Evolutionary conservation across 1,140 invertebrate genomes (phyloP), one percentile per base, ranked within the genome.

Genomic region (Rhagoletis pomonella): DNA sequence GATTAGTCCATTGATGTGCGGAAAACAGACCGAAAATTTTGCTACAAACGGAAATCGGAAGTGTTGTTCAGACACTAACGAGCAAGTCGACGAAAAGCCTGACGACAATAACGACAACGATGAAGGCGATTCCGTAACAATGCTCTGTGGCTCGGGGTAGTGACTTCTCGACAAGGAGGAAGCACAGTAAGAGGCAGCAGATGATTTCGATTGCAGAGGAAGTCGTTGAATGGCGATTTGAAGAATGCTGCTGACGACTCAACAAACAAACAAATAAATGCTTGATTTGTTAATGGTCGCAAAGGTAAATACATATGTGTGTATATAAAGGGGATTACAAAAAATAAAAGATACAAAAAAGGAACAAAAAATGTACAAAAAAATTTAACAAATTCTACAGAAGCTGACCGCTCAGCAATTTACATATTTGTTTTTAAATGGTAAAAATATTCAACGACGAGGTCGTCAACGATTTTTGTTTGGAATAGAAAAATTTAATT

Each of bases 61-160:
- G 89, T 89, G 89, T 88, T 87, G 86, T 86, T 88, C 58, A 88
- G 87, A 90, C 89, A 89, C 88, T 90, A 90, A 90, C 87, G 87
- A 90, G 10, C 67, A 44, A 59, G 50, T 42, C 62, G 50, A 77
- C 65, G 62, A 73, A 88, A 88, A 87, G 90, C 86, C 89, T 89
- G 87, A 88, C 86, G 89, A 86, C 88, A 89, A 87, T 39, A 67
- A 55, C 87, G 88, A 87, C 77, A 85, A 42, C 10, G 14, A 5
- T 12, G 14, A 77, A 19, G 47, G 10, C 73, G 73, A 17, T 81
- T 17, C 19, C 73, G 19, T 19, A 19, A 55, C 17, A 81, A 58
- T 29, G 69, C 47, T 50, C 10, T 6, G 14, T 44, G 47, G 73
- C 47, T 55, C 47, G 55, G 17, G 47, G 17, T 44, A 17, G 42